These are phyloP conservation scores for Xanthorhoe spadicearia DNA, from an alignment of 2,888 invertebrate genomes.

Conservation along the genomic window DNA sequence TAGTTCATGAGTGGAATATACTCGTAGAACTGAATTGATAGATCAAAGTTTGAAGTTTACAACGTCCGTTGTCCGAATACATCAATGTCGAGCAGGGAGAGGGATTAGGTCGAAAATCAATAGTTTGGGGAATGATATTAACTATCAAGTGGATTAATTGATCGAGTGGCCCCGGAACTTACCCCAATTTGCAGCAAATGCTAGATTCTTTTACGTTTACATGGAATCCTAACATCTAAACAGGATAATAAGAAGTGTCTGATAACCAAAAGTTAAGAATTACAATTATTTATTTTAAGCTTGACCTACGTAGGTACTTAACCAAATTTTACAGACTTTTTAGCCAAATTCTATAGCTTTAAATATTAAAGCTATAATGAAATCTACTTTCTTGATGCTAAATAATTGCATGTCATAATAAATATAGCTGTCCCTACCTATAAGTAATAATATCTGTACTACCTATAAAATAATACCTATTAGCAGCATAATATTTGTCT, in stretches of 20 bases:
- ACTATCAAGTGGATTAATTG: slow-evolving; percentile 45
- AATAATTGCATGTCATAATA: too few relatives aligned
- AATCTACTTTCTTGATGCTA: too few relatives aligned
- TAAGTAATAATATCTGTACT: too few relatives aligned
- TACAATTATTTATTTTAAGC: neutral
- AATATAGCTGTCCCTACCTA: too few relatives aligned
- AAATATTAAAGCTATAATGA: too few relatives aligned
- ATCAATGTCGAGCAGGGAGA: slow-evolving; percentile 32
- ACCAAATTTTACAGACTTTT: too few relatives aligned
- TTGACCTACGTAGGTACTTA: too few relatives aligned
- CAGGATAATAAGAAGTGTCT: neutral
- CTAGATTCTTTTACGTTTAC: slow-evolving; percentile 4
- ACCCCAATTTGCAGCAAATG: slow-evolving; percentile 39
- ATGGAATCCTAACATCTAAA: neutral
- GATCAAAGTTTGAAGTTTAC: slow-evolving; percentile 17
- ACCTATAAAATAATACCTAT: too few relatives aligned
- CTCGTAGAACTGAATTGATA: neutral
- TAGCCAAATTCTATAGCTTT: too few relatives aligned
- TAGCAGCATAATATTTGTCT: too few relatives aligned
- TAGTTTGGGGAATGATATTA: slow-evolving; percentile 42
- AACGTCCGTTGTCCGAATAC: slow-evolving; percentile 18
- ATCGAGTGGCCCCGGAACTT: slow-evolving; percentile 40
- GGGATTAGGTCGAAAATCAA: slow-evolving; percentile 44
- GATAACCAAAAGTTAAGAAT: too few relatives aligned
- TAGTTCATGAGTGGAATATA: neutral